Base-by-base conservation (phyloP, 2,797 vertebrate genomes). In the Fistularia tabacaria region DNA sequence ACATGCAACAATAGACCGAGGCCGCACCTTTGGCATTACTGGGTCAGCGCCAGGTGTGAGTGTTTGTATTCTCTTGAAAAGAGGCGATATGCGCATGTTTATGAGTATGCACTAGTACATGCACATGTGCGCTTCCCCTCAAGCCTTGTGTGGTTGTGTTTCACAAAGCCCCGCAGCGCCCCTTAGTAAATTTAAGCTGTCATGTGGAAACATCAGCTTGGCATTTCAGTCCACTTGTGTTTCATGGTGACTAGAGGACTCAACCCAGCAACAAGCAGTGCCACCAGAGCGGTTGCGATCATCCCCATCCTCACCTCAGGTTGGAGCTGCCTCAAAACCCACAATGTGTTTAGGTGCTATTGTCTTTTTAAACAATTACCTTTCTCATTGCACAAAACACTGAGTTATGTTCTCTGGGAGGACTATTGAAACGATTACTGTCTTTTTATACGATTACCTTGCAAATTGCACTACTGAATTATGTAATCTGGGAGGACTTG, bases 171-270 rank as follows among this genome's bases (percentile, higher is more conserved):
- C 74, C 52, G 67, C 68, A 54, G 69, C 37, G 51, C 51, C 70
- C 72, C 71, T 76, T 44, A 7, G 76, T 83, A 80, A 81, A 84
- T 85, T 58, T 54, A 73, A 72, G 73, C 74, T 77, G 85, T 81
- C 85, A 82, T 80, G 85, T 87, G 84, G 81, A 86, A 87, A 87
- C 81, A 84, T 85, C 76, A 77, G 55, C 77, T 67, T 84, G 85
- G 77, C 86, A 85, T 76, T 77, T 80, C 79, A 83, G 84, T 88
- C 87, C 76, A 63, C 65, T 84, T 80, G 67, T 71, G 83, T 88
- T 88, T 81, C 82, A 79, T 78, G 79, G 80, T 86, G 71, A 77
- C 54, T 71, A 62, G 72, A 82, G 74, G 70, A 66, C 59, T 72
- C 65, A 15, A 61, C 76, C 62, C 55, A 14, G 13, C 45, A 76